phyloP scores from a whole-genome alignment of 2,113 vertebrate genomes.

The Coptodon rendalli region DNA sequence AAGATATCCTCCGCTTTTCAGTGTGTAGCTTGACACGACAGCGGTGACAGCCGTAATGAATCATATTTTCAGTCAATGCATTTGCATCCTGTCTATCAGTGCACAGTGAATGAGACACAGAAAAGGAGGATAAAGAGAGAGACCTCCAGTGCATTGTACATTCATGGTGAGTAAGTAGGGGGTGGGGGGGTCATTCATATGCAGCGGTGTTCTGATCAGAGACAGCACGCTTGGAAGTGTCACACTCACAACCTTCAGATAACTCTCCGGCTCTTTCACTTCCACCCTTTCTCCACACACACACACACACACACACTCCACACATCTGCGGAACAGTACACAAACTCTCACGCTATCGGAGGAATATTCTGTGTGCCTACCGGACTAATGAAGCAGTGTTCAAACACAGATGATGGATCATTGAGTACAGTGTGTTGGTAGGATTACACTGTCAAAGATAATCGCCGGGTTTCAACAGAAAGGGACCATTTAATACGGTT shows the following conservation, averaged over 20 bases:
- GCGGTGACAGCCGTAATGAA: constrained; percentile 41
- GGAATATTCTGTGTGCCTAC: background rate
- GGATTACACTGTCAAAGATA: constrained; percentile 48
- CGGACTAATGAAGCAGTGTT: constrained; percentile 41
- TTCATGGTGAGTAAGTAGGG: constrained; percentile 13
- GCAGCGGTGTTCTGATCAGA: constrained; percentile 46
- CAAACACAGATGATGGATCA: constrained; percentile 51
- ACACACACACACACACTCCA: background rate
- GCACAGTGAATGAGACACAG: background rate
- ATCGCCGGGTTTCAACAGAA: constrained; percentile 25
- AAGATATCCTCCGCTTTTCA: constrained; percentile 12
- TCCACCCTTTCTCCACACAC: background rate
- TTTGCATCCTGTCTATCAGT: constrained; percentile 25
- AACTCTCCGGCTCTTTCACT: constrained; percentile 12
- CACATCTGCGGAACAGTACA: background rate
- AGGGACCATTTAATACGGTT: constrained; percentile 35
- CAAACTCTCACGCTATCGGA: background rate
- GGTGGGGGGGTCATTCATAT: constrained; percentile 40
- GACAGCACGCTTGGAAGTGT: constrained; percentile 20
- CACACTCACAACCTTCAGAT: constrained; percentile 47
- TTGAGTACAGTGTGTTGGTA: constrained; percentile 20
- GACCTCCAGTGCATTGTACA: constrained; percentile 32
- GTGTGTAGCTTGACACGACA: constrained; percentile 37
- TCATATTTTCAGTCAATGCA: constrained; percentile 40
- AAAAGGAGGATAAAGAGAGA: background rate